Base-by-base conservation (phyloP, 2,797 vertebrate species). In the Delichon dasypus region DNA sequence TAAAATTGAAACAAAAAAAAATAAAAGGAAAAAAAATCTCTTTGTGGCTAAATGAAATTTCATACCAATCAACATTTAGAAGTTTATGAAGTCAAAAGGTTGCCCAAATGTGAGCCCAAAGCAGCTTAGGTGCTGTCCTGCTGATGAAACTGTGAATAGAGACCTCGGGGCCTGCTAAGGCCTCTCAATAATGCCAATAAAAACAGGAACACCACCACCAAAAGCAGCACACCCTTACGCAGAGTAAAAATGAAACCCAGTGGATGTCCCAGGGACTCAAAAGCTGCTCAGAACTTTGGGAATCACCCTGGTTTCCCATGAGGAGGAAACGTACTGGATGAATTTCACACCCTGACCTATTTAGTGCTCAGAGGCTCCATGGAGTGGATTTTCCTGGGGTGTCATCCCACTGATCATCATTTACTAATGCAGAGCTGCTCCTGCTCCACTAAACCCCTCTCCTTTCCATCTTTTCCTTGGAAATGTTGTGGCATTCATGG, bases 51-150 rank as follows among this genome's bases (percentile, higher is more conserved):
- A 92, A 95, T 65, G 50, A 89, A 86, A 94, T 94, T 67, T 40
- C 83, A 88, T 85, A 67, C 53, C 91, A 93, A 96, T 86, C 93
- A 94, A 62, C 85, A 48, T 93, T 70, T 26, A 47, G 60, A 90
- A 93, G 82, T 85, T 71, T 9, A 84, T 30, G 67, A 65, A 95
- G 77, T 48, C 80, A 74, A 81, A 89, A 95, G 94, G 88, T 93
- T 89, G 88, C 23, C 64, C 67, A 87, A 53, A 71, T 3, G 7
- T 32, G 67, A 88, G 74, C 82, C 51, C 27, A 50, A 79, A 96
- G 94, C 91, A 82, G 93, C 91, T 94, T 67, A 93, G 6, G 38
- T 2, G 5, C 60, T 45, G 76, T 67, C n/a, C 55, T 81, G 25
- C 62, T 73, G 92, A 74, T 80, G 67, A 44, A 82, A 51, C 86